Base-by-base conservation (phyloP, 2,797 vertebrate genomes). In the Sphaeramia orbicularis region DNA sequence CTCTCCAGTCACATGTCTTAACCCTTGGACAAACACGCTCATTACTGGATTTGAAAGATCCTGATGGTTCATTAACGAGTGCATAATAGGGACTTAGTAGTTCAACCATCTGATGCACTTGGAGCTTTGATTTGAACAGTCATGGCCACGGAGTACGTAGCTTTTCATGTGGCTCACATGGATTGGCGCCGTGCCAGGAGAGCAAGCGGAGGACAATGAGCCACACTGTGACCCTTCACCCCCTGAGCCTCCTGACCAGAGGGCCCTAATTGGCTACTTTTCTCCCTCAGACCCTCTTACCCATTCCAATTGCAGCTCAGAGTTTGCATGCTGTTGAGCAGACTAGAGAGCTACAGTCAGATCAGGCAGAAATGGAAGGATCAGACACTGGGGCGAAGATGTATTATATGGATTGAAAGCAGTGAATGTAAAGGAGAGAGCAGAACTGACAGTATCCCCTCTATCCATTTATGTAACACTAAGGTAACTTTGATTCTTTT, bases 261-360 rank as follows among this genome's bases (percentile, higher is more conserved):
- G 64, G 36, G 11, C 41, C 59, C 42, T 89, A 89, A 91, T 86
- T 85, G 83, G 75, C 72, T 62, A 27, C 54, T 65, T 65, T 65
- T 36, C 56, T 76, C 56, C 54, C 45, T 69, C 69, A 45, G 64
- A 80, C 65, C 52, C 44, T 2, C 44, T 79, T 61, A 43, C 47
- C 72, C 74, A 74, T 82, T 78, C 78, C 76, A 82, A 83, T 87
- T 84, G 86, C 48, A 43, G 67, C 48, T 48, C 38, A 10, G 43
- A 56, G 56, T 83, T 84, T 78, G 80, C 80, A 84, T 78, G 51
- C 76, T 64, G 63, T 30, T 51, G 55, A 80, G 66, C 44, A 47
- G 27, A 64, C 38, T 9, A 41, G 36, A 57, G 27, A 64, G 42
- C 62, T 74, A 44, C 32, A 59, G 53, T 65, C 45, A 68, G 69